Conservation (phyloP, 2,888 invertebrate species). For the Drosophila leonis region DNA sequence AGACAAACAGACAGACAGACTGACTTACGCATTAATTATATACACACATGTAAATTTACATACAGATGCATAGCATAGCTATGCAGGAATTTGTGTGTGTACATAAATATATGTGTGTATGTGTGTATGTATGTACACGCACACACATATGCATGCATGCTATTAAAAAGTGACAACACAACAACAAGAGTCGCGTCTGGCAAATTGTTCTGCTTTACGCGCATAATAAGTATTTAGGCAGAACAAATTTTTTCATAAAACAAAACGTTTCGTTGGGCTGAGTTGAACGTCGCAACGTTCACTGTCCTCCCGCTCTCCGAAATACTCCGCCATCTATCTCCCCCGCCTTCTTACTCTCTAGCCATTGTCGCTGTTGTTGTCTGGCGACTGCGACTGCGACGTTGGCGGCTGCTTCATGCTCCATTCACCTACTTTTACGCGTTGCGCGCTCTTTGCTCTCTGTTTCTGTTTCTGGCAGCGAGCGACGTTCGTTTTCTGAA, state of each 20-base stretch:
- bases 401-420: constrained; percentile 73
- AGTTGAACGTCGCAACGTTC: constrained; percentile 20
- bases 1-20: constrained; percentile 26
- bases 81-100: constrained; percentile 32
- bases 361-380: constrained; percentile 41
- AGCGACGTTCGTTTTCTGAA: constrained; percentile 76
- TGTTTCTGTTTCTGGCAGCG: constrained; percentile 52
- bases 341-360: constrained; percentile 28
- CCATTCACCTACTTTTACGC: constrained; percentile 84
- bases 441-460: constrained; percentile 67
- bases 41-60: constrained; percentile 41
- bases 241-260: constrained; percentile 43
- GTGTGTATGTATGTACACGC: background rate
- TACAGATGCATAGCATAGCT: constrained; percentile 27
- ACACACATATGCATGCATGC: constrained; percentile 16
- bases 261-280: constrained; percentile 46
- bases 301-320: constrained; percentile 9
- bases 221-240: constrained; percentile 54
- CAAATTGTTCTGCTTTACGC: constrained; percentile 63
- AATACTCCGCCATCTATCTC: constrained; percentile 9
- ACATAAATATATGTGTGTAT: constrained; percentile 10
- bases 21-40: constrained; percentile 71
- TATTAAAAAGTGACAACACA: constrained; percentile 48
- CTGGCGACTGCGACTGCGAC: constrained; percentile 33
- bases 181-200: constrained; percentile 41